Percentiles rank a stretch among this genome's conserved stretches.
Conservation (phyloP, 2,113 vertebrate species). For the Cyanoderma ruficeps region DNA sequence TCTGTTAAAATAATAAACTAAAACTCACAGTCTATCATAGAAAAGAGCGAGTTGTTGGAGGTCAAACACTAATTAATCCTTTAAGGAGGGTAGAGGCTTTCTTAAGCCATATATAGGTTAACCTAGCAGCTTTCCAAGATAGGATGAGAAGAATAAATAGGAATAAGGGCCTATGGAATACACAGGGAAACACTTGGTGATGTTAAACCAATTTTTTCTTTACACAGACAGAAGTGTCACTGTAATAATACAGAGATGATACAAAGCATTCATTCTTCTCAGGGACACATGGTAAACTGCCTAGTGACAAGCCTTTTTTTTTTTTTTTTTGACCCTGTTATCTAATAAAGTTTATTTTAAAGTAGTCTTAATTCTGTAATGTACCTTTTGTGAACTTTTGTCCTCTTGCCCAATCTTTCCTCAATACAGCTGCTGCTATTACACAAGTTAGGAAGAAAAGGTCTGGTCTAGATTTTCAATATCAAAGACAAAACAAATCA, state of each 20-base stretch:
- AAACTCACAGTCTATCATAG: slow-evolving; percentile 16
- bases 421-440: not conserved
- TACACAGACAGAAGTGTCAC: not conserved
- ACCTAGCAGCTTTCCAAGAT: not conserved
- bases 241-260: not conserved
- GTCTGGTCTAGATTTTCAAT: not conserved
- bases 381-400: not conserved
- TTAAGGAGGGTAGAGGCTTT: not conserved
- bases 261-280: not conserved
- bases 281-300: not conserved
- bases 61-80: not conserved
- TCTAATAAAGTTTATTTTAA: not conserved
- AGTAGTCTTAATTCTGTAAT: not conserved
- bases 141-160: not conserved
- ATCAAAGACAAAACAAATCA: slow-evolving; percentile 17
- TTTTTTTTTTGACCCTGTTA: not conserved
- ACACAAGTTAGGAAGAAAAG: not conserved
- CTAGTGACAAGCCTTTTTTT: not conserved
- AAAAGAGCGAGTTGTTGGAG: not conserved
- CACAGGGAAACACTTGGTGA: not conserved
- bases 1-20: slow-evolving; percentile 68
- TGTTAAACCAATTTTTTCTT: not conserved
- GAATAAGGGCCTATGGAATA: not conserved
- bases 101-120: not conserved
- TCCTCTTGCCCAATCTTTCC: not conserved